Evolutionary conservation across 2,888 invertebrate species (phyloP), one percentile per base, ranked within the genome.

Genomic region (Athalia cordata): DNA sequence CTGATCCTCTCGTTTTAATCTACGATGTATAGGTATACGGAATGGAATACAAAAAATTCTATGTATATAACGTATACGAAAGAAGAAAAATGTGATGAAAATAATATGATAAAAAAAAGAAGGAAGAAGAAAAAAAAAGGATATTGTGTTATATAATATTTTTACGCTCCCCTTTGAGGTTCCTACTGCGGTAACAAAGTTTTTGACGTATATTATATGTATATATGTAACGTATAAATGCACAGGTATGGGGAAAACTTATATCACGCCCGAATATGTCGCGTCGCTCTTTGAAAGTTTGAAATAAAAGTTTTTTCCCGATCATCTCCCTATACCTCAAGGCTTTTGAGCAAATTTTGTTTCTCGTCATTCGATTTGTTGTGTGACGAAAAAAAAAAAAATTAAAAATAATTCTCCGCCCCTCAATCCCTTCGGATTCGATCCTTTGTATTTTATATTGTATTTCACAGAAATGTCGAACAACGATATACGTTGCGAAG

Each of bases 251-350:
- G 29, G 5, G 15, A 67, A 67, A 72, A 72, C 57, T 72, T 72
- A 47, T 68, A 52, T 47, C 13, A 11, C 72, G 29, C 47, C 59
- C 52, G 52, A 47, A 59, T 45, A 59, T 59, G 59, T 72, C n/a
- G n/a, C 55, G 55, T 47, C 57, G 50, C 68, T 68, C 52, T 68
- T 68, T 68, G 29, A 68, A 55, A 68, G 29, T 68, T 68, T 68
- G 72, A 45, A 72, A 59, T 57, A 72, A 72, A 59, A 59, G 4
- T 72, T 72, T 57, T 57, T 50, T 7, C 9, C 52, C 52, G 52
- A 29, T 29, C 52, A 50, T 52, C 52, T 52, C 50, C 15, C 5
- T 7, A 7, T 7, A 7, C 52, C 52, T 43, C 57, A 13, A 9
- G 7, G 13, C 47, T 9, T 15, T 15, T 50, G 29, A 29, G n/a